Conservation (phyloP, 2,888 invertebrate species). For the Acleris literana region DNA sequence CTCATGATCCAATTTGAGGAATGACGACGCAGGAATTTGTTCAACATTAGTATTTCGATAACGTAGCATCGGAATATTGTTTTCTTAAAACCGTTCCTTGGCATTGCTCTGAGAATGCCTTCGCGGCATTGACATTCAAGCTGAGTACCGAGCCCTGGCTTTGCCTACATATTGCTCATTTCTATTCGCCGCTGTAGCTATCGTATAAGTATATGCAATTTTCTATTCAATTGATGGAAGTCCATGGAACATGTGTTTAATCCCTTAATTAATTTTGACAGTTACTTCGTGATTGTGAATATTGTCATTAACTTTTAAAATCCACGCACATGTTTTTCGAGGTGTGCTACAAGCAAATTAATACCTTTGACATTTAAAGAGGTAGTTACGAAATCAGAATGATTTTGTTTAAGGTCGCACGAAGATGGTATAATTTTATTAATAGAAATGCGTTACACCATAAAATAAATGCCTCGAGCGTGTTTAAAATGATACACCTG, state of each 20-base stretch:
- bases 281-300: slow-evolving; percentile 16
- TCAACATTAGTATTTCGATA: slow-evolving; percentile 64
- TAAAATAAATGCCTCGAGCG: slow-evolving; percentile 13
- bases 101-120: slow-evolving; percentile 70
- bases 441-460: slow-evolving; percentile 31
- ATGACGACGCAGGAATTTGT: slow-evolving; percentile 71
- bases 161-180: slow-evolving; percentile 69
- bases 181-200: slow-evolving; percentile 52
- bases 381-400: slow-evolving; percentile 8
- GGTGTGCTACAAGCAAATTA: not conserved
- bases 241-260: slow-evolving; percentile 44
- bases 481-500: slow-evolving; percentile 27
- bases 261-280: slow-evolving; percentile 42
- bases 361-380: slow-evolving; percentile 32
- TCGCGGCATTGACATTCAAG: slow-evolving; percentile 68
- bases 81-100: slow-evolving; percentile 79
- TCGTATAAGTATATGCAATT: slow-evolving; percentile 49
- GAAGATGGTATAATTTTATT: slow-evolving; percentile 34
- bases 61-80: slow-evolving; percentile 74
- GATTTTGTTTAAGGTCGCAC: slow-evolving; percentile 25
- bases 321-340: slow-evolving; percentile 9
- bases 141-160: slow-evolving; percentile 47
- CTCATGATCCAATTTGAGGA: slow-evolving; percentile 70
- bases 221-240: slow-evolving; percentile 51
- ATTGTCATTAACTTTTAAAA: not conserved